A percentile compares a stretch with the other conserved stretches of the same genome.
phyloP scores from a whole-genome alignment of 2,797 vertebrate genomes.

The Artibeus lituratus region DNA sequence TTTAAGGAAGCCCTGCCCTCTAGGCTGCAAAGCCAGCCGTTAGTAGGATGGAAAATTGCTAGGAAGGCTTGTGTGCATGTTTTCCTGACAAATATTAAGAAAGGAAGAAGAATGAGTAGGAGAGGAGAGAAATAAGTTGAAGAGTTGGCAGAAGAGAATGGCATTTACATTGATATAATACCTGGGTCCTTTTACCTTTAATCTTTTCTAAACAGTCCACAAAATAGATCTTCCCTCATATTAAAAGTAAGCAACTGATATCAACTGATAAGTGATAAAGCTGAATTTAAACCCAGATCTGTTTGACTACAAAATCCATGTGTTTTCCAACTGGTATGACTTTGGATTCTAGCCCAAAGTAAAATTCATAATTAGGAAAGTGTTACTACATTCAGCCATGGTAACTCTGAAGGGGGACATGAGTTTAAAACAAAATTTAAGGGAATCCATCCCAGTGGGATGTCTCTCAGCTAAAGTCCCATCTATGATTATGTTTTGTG shows the following conservation, averaged over 20 bases:
- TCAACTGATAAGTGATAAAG: background rate
- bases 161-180: accelerated
- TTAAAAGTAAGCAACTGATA: background rate
- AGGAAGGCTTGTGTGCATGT: background rate
- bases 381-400: background rate
- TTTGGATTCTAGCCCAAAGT: background rate
- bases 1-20: background rate
- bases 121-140: background rate
- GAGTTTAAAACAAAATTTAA: background rate
- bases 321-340: background rate
- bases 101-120: background rate
- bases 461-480: background rate
- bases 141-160: background rate
- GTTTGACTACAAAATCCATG: background rate
- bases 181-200: background rate
- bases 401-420: background rate
- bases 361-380: background rate
- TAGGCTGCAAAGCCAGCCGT: background rate
- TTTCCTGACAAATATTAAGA: background rate
- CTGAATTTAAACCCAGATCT: background rate
- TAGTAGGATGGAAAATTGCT: background rate
- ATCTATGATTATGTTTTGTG: background rate
- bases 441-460: background rate
- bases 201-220: background rate
- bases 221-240: background rate